Conservation (phyloP, 2,113 vertebrate species). For the Callocephalon fimbriatum region DNA sequence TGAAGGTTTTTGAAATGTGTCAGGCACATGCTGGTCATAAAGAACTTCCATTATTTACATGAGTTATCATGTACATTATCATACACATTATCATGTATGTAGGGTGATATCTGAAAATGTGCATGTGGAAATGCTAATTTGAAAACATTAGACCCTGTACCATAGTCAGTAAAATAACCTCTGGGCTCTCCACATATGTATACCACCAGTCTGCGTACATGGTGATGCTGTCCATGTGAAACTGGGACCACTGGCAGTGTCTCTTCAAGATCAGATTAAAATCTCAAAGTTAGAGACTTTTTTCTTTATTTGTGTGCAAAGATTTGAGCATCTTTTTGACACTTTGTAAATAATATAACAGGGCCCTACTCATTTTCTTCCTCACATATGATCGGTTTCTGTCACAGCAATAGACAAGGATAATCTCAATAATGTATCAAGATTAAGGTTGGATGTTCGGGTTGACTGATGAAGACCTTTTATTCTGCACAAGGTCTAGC, state of each 20-base stretch:
- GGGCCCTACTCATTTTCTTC: background rate
- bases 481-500: background rate
- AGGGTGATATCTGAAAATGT: background rate
- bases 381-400: background rate
- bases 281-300: background rate
- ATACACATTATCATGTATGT: background rate
- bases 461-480: constrained; percentile 21
- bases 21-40: background rate
- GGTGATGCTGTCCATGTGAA: background rate
- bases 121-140: background rate
- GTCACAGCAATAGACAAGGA: background rate
- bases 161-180: background rate
- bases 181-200: background rate
- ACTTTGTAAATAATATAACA: background rate
- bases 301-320: background rate
- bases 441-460: background rate
- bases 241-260: background rate
- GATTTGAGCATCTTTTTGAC: background rate
- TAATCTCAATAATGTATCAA: constrained; percentile 27
- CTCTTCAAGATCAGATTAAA: background rate
- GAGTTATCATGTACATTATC: background rate
- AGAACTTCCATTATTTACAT: background rate
- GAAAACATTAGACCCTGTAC: background rate
- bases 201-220: background rate
- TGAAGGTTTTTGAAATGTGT: background rate